These are phyloP conservation scores for Rhadinocentrus ornatus DNA, from an alignment of 2,797 vertebrate species.

Conservation along the genomic window DNA sequence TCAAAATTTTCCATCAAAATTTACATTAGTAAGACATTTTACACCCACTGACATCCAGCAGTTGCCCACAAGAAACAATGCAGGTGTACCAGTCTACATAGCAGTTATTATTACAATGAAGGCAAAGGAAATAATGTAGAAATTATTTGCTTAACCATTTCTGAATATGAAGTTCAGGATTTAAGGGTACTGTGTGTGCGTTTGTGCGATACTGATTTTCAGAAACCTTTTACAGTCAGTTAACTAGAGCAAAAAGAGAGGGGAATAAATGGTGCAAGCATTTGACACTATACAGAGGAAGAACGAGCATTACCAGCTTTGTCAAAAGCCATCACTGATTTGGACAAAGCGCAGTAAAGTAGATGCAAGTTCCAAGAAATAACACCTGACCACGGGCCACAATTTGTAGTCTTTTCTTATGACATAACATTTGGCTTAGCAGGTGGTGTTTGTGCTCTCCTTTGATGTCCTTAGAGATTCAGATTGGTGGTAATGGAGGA, in stretches of 20 bases:
- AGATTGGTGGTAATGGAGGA: slow-evolving; percentile 35
- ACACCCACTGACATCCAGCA: slow-evolving; percentile 21
- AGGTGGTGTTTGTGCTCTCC: slow-evolving; percentile 16
- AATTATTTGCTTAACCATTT: background rate
- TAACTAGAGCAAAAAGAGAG: background rate
- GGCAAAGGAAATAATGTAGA: background rate
- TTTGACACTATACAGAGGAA: background rate
- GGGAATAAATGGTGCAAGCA: background rate
- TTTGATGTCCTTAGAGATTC: slow-evolving; percentile 50
- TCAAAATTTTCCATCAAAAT: slow-evolving; percentile 48
- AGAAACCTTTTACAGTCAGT: slow-evolving; percentile 1
- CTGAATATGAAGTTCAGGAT: background rate
- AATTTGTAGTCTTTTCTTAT: background rate
- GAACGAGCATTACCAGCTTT: background rate
- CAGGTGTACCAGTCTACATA: background rate
- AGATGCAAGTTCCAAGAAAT: background rate
- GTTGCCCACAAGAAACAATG: slow-evolving; percentile 9
- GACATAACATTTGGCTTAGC: background rate
- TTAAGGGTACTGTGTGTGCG: background rate
- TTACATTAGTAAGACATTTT: slow-evolving; percentile 37
- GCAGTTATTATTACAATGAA: slow-evolving; percentile 2
- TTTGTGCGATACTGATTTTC: background rate
- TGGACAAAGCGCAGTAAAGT: background rate
- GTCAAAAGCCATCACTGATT: background rate
- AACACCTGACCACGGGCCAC: slow-evolving; percentile 9